Evolutionary conservation across 92 coral and sea anemone species (phyloP).

Genomic region (Epizoanthus rinbou): DNA sequence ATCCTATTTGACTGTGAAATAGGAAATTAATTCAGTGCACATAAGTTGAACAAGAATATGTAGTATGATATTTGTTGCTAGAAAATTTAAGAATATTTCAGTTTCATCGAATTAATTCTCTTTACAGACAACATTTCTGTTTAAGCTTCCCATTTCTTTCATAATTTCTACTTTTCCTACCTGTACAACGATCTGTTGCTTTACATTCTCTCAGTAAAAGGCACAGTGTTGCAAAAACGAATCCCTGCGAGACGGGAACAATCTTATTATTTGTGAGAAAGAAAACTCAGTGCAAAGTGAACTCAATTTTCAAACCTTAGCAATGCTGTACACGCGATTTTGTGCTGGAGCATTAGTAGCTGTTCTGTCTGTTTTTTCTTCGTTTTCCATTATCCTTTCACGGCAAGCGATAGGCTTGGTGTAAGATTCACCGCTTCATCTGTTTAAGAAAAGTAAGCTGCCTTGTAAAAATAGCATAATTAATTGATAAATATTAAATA

Average conservation of each 20-base stretch:
- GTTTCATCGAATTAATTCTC: background rate
- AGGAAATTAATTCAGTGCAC: background rate
- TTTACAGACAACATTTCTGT: no score
- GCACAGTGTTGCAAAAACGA: background rate
- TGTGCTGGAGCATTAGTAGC: background rate
- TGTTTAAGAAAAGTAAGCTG: conserved; percentile 1
- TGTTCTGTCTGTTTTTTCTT: background rate
- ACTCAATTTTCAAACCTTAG: conserved; percentile 5
- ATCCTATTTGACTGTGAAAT: background rate
- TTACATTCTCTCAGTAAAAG: background rate
- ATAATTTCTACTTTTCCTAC: background rate
- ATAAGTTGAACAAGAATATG: background rate
- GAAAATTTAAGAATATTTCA: background rate
- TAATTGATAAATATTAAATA: background rate
- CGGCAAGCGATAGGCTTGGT: background rate
- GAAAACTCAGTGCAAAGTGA: background rate
- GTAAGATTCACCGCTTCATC: background rate
- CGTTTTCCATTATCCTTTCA: background rate
- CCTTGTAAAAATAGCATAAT: conserved; percentile 1
- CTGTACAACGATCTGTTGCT: background rate
- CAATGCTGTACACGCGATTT: background rate
- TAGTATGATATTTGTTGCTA: background rate
- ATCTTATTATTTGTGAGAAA: background rate
- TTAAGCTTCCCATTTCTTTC: no score
- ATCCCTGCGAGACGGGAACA: background rate